A percentile compares a stretch with the other conserved stretches of the same genome.
Conservation (phyloP, 2,797 vertebrate species). For the Crocidura indochinensis region DNA sequence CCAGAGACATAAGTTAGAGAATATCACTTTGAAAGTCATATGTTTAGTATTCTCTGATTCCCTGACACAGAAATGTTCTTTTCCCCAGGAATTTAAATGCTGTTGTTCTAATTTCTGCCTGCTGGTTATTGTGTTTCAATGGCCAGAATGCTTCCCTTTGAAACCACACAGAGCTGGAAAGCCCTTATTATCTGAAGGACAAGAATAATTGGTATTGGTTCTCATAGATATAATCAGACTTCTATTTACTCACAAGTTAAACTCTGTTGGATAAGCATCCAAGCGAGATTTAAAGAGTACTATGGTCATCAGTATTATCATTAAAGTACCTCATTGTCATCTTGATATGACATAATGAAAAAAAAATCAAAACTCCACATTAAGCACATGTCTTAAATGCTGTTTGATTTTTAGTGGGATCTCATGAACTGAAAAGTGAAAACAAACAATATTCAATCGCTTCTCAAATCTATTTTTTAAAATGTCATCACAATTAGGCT, state of each 20-base stretch:
- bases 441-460: conserved; percentile 19
- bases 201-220: conserved; percentile 68
- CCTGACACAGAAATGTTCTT: background rate
- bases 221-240: conserved; percentile 60
- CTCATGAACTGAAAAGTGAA: conserved; percentile 34
- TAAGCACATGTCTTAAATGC: conserved; percentile 70
- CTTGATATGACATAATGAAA: conserved; percentile 52
- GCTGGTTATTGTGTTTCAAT: conserved; percentile 38
- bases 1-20: conserved; percentile 11
- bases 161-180: conserved; percentile 49
- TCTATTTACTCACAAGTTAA: conserved; percentile 74
- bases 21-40: background rate
- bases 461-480: conserved; percentile 46
- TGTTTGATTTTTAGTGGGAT: conserved; percentile 68
- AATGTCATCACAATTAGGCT: conserved; percentile 64
- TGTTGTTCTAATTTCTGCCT: conserved; percentile 37
- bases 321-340: conserved; percentile 70
- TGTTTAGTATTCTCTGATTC: background rate
- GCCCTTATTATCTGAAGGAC: conserved; percentile 67
- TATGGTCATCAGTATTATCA: conserved; percentile 65
- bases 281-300: conserved; percentile 64
- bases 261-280: conserved; percentile 65
- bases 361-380: conserved; percentile 58
- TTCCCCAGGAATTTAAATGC: conserved; percentile 26
- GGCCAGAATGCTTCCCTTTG: conserved; percentile 61